Evolutionary conservation across 2,113 vertebrate species (phyloP).

Genomic region (Odocoileus virginianus): DNA sequence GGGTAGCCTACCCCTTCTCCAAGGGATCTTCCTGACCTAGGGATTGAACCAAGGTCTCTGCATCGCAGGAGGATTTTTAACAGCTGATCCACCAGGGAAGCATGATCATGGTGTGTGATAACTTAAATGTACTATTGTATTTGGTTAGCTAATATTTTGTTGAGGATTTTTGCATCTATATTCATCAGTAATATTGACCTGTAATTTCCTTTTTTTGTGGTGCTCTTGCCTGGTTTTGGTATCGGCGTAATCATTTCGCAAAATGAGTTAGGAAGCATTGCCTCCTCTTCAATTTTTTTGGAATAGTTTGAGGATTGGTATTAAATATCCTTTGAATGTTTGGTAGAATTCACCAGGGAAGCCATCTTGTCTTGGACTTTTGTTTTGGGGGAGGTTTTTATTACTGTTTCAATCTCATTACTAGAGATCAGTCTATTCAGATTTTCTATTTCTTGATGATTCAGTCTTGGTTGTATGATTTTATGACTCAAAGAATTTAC

Average conservation of each 20-base stretch:
- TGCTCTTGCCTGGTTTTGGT: background rate
- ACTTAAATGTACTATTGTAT: background rate
- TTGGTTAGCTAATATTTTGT: background rate
- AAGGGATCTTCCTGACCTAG: background rate
- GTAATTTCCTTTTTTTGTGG: background rate
- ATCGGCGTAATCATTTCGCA: background rate
- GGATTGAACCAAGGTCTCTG: background rate
- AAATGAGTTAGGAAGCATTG: background rate
- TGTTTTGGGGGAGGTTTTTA: background rate
- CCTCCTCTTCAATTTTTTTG: background rate
- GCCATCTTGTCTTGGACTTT: background rate
- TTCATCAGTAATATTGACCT: background rate
- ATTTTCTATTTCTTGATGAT: background rate
- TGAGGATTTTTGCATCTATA: background rate
- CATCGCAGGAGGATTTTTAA: background rate
- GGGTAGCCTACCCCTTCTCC: background rate
- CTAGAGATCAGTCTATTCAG: background rate
- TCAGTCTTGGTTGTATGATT: background rate
- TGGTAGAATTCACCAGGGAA: background rate
- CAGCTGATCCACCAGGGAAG: background rate
- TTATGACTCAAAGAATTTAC: background rate
- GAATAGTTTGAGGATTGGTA: background rate
- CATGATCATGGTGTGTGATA: background rate
- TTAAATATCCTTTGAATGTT: background rate
- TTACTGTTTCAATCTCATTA: background rate